phyloP scores from a whole-genome alignment of 2,797 vertebrate genomes.

The Acanthornis magna region DNA sequence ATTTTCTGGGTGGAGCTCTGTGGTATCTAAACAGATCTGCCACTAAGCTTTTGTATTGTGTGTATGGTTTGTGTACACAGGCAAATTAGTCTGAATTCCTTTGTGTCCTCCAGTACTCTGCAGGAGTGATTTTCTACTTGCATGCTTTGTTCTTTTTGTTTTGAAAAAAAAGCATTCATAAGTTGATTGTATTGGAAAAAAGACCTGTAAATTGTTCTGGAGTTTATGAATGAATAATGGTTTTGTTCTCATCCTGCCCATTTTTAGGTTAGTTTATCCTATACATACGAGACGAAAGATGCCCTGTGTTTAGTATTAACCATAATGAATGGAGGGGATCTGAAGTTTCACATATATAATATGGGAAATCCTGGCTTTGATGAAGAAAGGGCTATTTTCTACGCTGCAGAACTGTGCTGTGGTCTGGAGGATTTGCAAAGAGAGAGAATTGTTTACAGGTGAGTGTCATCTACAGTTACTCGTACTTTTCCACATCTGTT shows the following conservation, averaged over 20 bases:
- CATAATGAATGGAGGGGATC: constrained; percentile 93
- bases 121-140: not conserved
- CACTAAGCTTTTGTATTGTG: not conserved
- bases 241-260: not conserved
- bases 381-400: constrained; percentile 90
- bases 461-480: not conserved
- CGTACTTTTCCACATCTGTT: not conserved
- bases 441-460: constrained; percentile 94
- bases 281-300: constrained; percentile 90
- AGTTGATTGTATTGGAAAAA: not conserved
- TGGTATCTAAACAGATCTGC: not conserved
- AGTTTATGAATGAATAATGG: not conserved
- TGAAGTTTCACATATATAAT: constrained; percentile 95
- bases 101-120: not conserved
- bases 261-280: constrained; percentile 88
- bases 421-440: constrained; percentile 90
- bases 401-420: constrained; percentile 92
- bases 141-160: not conserved
- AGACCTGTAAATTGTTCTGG: not conserved
- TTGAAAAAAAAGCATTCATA: not conserved
- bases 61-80: not conserved
- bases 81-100: not conserved
- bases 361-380: constrained; percentile 92
- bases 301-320: constrained; percentile 91
- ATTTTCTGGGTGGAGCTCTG: not conserved